phyloP scores from a whole-genome alignment of 2,113 vertebrate species.

The Corythaixoides concolor region DNA sequence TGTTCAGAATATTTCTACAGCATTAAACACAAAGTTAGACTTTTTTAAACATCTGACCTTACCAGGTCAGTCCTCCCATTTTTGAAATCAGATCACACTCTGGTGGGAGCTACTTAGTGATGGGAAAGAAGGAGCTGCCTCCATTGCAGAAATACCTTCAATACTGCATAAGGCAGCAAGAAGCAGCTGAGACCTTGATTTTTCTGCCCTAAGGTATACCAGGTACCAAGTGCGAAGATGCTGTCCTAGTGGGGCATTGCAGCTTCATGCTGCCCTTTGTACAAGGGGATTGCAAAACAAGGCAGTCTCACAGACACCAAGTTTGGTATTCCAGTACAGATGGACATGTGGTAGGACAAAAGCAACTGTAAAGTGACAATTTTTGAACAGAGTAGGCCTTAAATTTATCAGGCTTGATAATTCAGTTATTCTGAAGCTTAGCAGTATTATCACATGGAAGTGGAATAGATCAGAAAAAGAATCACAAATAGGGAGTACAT shows the following conservation, averaged over 20 bases:
- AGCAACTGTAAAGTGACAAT: not conserved
- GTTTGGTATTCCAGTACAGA: not conserved
- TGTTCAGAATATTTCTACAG: not conserved
- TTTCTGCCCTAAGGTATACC: not conserved
- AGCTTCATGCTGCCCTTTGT: not conserved
- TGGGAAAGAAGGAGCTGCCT: not conserved
- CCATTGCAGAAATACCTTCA: not conserved
- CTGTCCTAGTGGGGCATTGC: not conserved
- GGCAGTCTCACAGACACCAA: not conserved
- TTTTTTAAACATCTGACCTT: not conserved
- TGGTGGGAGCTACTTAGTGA: not conserved
- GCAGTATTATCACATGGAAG: not conserved
- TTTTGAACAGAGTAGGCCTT: not conserved
- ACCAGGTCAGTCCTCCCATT: accelerated
- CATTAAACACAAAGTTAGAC: not conserved
- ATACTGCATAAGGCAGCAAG: not conserved
- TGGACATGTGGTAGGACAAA: not conserved
- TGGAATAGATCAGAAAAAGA: not conserved
- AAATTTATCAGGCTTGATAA: not conserved
- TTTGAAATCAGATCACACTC: not conserved
- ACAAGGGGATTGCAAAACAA: not conserved
- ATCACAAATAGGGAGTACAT: not conserved
- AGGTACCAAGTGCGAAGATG: not conserved
- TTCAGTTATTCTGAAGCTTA: not conserved
- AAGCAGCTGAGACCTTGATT: not conserved